Evolutionary conservation across 2,888 invertebrate species (phyloP), one percentile per base, ranked within the genome.

Genomic region (Athrips mouffetella): DNA sequence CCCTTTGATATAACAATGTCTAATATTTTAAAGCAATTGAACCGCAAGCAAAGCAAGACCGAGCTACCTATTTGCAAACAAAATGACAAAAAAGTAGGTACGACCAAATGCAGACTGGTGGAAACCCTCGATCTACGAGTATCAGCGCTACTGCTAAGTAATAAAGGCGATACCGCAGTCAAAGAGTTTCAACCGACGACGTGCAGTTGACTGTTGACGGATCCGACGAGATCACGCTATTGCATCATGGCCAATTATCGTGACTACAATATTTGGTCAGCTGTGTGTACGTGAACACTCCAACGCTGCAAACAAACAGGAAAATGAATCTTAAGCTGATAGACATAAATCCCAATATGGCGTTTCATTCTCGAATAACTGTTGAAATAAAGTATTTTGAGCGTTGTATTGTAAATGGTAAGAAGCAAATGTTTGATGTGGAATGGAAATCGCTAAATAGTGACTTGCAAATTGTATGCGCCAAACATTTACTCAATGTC

Each of bases 211-310:
- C n/a, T n/a, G n/a, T n/a, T n/a, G n/a, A n/a, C n/a, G n/a, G 54
- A 62, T 63, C 55, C 68, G 64, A 62, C 62, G 64, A 78, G 78
- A 80, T 80, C 85, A 79, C 77, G 80, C 78, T 76, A 87, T 86
- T 86, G 80, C 87, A 82, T 85, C 86, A 86, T 78, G 75, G 75
- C 76, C 85, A 87, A 87, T 87, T 86, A 88, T 85, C 85, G 77
- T 78, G 73, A 76, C 71, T 80, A 83, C 83, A 86, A 85, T 88
- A 87, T 87, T 88, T 88, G 86, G 76, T 85, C 87, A 88, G 87
- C 88, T 88, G 87, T 76, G 82, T 70, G 71, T 71, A 25, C 40
- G 15, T 21, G 13, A 20, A 21, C 37, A 37, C 21, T 37, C 35
- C 37, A 18, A n/a, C 1, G n/a, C n/a, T n/a, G 20, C 4, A 35